Evolutionary conservation across 2,113 vertebrate species (phyloP).

Genomic region (Trachemys scripta): DNA sequence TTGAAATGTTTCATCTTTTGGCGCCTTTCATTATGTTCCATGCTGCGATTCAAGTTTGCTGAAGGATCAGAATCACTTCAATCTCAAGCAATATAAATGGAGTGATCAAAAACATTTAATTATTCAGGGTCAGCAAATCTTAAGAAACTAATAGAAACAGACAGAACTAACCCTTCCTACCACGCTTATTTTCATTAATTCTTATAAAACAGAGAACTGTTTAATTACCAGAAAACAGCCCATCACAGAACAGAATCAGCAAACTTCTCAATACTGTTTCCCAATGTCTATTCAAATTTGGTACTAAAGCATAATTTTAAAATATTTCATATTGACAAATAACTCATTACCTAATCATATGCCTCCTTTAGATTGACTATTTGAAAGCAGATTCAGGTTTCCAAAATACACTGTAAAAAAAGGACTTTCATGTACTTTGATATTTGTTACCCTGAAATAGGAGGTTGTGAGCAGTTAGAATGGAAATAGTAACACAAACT

Average conservation of each 20-base stretch:
- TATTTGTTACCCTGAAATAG: slow-evolving; percentile 76
- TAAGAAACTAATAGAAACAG: slow-evolving; percentile 60
- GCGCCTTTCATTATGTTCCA: slow-evolving; percentile 75
- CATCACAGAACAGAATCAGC: slow-evolving; percentile 45
- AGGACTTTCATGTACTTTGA: slow-evolving; percentile 71
- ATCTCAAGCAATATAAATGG: slow-evolving; percentile 74
- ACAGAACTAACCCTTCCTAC: slow-evolving; percentile 69
- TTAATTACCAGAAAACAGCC: slow-evolving; percentile 72
- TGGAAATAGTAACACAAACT: slow-evolving; percentile 70
- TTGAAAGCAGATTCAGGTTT: slow-evolving; percentile 69
- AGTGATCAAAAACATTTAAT: slow-evolving; percentile 74
- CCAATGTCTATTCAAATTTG: slow-evolving; percentile 46
- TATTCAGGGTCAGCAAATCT: slow-evolving; percentile 69
- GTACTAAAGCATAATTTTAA: slow-evolving; percentile 55
- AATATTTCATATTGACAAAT: slow-evolving; percentile 57
- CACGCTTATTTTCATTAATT: slow-evolving; percentile 59
- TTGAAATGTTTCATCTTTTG: slow-evolving; percentile 77
- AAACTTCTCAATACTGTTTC: slow-evolving; percentile 66
- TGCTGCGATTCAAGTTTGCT: slow-evolving; percentile 75
- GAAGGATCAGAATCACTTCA: slow-evolving; percentile 78
- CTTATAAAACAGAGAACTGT: slow-evolving; percentile 62
- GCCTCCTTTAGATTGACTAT: slow-evolving; percentile 30
- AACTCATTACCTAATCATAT: slow-evolving; percentile 11
- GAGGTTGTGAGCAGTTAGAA: slow-evolving; percentile 74
- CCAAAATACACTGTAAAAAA: slow-evolving; percentile 18